A percentile compares a stretch with the other conserved stretches of the same genome.
These are phyloP conservation scores for Australoheros facetus DNA, from an alignment of 2,797 vertebrate genomes.

Conservation along the genomic window DNA sequence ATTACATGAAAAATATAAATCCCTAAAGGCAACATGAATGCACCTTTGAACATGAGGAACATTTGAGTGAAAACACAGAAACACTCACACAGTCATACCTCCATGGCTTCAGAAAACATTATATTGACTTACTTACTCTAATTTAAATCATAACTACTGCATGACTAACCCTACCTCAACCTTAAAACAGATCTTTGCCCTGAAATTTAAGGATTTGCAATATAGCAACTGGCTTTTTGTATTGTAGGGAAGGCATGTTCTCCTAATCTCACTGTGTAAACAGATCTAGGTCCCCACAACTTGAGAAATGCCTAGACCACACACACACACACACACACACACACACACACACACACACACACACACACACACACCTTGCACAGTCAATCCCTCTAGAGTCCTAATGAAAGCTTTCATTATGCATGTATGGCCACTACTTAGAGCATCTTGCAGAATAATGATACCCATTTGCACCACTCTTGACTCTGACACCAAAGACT, in stretches of 20 bases:
- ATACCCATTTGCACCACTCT: slow-evolving; percentile 75
- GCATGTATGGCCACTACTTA: slow-evolving; percentile 71
- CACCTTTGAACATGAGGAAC: not conserved
- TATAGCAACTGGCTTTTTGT: not conserved
- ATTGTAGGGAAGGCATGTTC: not conserved
- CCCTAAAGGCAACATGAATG: not conserved
- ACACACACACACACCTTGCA: slow-evolving; percentile 17
- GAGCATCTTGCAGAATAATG: slow-evolving; percentile 75
- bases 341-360: not conserved
- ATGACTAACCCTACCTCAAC: not conserved
- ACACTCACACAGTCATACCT: not conserved
- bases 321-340: not conserved
- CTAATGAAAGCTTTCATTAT: slow-evolving; percentile 80
- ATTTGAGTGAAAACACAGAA: slow-evolving; percentile 2
- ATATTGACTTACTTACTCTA: not conserved
- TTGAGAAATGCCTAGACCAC: not conserved
- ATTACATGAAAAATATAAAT: slow-evolving; percentile 13
- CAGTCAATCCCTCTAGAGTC: slow-evolving; percentile 45
- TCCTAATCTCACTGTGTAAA: too few relatives aligned
- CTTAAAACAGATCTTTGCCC: not conserved
- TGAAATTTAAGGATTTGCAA: slow-evolving; percentile 5
- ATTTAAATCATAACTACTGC: not conserved
- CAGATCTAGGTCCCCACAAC: too few relatives aligned
- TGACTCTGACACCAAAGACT: slow-evolving; percentile 79
- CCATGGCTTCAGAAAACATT: not conserved